These are phyloP conservation scores for Apodemia zela DNA, from an alignment of 2,888 invertebrate genomes.

Conservation along the genomic window DNA sequence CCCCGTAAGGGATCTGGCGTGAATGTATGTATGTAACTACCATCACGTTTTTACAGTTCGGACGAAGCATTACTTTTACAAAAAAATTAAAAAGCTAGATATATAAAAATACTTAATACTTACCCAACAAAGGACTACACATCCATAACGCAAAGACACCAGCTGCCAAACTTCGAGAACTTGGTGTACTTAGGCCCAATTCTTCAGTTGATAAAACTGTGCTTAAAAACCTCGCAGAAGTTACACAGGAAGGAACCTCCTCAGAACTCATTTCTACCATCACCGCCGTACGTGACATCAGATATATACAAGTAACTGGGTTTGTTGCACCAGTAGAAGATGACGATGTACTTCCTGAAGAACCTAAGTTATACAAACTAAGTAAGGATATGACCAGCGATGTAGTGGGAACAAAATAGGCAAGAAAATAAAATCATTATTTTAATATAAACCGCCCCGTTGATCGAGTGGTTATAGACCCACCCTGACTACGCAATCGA, in stretches of 20 bases:
- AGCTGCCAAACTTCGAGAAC: conserved; percentile 87
- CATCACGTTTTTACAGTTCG: too few species aligned
- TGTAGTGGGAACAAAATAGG: too few species aligned
- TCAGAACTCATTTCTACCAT: conserved; percentile 87
- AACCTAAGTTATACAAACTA: conserved; percentile 42
- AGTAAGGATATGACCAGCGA: not conserved
- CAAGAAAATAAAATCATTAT: too few species aligned
- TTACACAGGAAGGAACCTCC: conserved; percentile 62
- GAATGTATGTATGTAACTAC: too few species aligned
- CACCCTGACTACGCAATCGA: too few species aligned
- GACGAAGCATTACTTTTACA: too few species aligned
- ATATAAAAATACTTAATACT: conserved; percentile 27
- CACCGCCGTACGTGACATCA: conserved; percentile 90
- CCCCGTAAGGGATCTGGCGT: too few species aligned
- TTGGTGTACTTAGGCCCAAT: conserved; percentile 86
- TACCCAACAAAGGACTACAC: conserved; percentile 92
- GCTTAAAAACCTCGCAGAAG: conserved; percentile 59
- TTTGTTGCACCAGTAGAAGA: conserved; percentile 66
- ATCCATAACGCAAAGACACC: conserved; percentile 97
- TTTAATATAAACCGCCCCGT: too few species aligned
- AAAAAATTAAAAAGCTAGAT: not conserved
- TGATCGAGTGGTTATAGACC: too few species aligned
- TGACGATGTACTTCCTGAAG: conserved; percentile 69
- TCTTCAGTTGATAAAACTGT: conserved; percentile 80
- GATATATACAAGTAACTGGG: conserved; percentile 86